Base-by-base conservation (phyloP, 1,140 invertebrate genomes). In the Cydia splendana region DNA sequence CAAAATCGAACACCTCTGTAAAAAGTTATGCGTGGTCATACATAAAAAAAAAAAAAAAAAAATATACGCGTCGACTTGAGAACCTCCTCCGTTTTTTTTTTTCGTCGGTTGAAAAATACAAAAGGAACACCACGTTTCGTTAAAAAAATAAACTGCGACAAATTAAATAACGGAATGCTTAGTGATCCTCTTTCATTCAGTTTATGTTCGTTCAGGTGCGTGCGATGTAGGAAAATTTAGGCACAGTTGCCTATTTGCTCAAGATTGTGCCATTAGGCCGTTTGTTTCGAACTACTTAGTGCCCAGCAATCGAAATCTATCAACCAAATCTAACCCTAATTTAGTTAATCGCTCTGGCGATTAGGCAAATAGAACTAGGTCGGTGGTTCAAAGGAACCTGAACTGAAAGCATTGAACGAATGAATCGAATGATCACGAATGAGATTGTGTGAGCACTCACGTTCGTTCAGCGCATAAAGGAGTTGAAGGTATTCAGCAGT, bases 281-380 rank as follows among this genome's bases (percentile, higher is more conserved):
- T 62, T 62, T 62, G 57, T 62, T 62, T 62, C 57, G 9, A 62
- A 62, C 57, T n/a, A 24, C 24, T 24, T 24, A 18, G 57, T 62
- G n/a, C 20, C 18, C 20, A 24, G 6, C 9, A 62, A 62, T 62
- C 15, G 20, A 62, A 62, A 62, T 24, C 57, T 62, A 62, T 62
- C 57, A 62, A 62, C 57, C 20, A 24, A 62, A 62, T 62, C 57
- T 62, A 62, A 62, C 57, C 67, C 67, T 71, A 71, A 71, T 71
- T 71, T 18, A 34, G n/a, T n/a, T 71, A 71, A 71, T 71, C 45
- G 67, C n/a, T 20, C 6, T 4, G 18, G 30, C 38, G n/a, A 71
- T 71, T 71, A 71, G n/a, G 34, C 67, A 4, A 71, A 71, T 71
- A 34, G 34, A 71, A 42, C 67, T 71, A 71, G 67, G 67, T 5